Percentiles rank a stretch among this genome's conserved stretches.
Evolutionary conservation across 2,888 invertebrate species (phyloP).

Genomic region (Tolmerus cingulatus): DNA sequence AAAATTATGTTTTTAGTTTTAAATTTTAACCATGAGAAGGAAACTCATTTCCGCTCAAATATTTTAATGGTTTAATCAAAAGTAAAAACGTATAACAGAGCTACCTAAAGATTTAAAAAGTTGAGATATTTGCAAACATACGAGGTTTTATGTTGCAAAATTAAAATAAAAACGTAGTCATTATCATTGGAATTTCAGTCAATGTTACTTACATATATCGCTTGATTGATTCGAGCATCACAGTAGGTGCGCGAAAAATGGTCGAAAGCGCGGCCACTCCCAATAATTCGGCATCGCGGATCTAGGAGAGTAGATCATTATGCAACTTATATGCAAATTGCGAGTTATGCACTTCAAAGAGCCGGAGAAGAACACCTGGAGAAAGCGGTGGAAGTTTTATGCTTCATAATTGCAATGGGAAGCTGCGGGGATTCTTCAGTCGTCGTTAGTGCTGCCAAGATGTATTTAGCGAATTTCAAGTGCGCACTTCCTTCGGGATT

Average conservation of each 20-base stretch:
- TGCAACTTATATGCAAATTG: background rate
- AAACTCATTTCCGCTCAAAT: background rate
- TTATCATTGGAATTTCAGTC: background rate
- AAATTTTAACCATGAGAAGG: background rate
- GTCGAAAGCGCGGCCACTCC: background rate
- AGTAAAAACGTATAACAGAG: background rate
- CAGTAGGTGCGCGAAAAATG: background rate
- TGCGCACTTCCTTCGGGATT: slow-evolving; percentile 7
- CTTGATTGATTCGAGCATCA: background rate
- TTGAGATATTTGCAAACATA: background rate
- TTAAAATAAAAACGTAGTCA: background rate
- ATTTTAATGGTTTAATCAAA: background rate
- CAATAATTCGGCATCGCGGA: background rate
- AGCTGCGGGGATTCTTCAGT: background rate
- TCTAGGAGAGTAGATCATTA: background rate
- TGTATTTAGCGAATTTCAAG: slow-evolving; percentile 12
- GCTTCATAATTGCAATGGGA: slow-evolving; percentile 4
- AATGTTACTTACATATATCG: background rate
- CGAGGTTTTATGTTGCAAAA: background rate
- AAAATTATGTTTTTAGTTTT: background rate
- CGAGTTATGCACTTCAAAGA: background rate
- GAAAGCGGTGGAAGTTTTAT: background rate
- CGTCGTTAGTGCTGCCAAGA: background rate
- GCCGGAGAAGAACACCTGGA: background rate
- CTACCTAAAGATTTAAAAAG: background rate